These are phyloP conservation scores for Ranitomeya imitator DNA, from an alignment of 2,113 vertebrate species.

Conservation along the genomic window DNA sequence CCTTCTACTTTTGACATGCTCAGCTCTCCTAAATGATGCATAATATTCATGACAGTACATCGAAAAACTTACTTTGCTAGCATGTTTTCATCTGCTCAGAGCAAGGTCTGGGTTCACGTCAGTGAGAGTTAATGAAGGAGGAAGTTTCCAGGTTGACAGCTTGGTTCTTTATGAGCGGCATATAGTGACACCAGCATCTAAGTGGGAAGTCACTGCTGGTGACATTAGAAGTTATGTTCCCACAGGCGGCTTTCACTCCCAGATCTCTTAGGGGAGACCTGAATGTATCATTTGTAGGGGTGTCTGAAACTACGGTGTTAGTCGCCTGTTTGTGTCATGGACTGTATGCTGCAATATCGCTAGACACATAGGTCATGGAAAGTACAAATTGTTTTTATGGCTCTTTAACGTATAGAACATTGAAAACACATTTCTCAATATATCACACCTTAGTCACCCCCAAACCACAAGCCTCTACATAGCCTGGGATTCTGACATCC, in stretches of 20 bases:
- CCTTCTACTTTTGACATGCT: background rate
- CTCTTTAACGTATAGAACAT: background rate
- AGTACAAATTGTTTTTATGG: conserved; percentile 18
- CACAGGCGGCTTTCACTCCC: conserved; percentile 10
- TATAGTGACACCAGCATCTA: background rate
- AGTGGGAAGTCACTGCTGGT: background rate
- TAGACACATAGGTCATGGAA: background rate
- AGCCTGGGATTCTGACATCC: background rate
- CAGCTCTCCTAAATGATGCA: background rate
- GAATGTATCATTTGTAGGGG: conserved; percentile 4
- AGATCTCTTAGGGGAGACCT: background rate
- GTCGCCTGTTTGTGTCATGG: conserved; percentile 4
- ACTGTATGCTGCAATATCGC: background rate
- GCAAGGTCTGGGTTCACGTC: background rate
- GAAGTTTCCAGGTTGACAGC: conserved; percentile 7
- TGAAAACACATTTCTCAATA: background rate
- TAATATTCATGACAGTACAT: background rate
- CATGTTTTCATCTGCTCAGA: conserved; percentile 19
- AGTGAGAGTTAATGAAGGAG: conserved; percentile 12
- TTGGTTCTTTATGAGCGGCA: background rate
- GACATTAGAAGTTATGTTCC: background rate
- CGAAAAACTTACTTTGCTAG: background rate
- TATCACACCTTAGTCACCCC: background rate
- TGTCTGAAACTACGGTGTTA: background rate
- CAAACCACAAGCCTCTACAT: background rate